phyloP scores from a whole-genome alignment of 2,888 invertebrate genomes.

The Ennomos fuscantarius region DNA sequence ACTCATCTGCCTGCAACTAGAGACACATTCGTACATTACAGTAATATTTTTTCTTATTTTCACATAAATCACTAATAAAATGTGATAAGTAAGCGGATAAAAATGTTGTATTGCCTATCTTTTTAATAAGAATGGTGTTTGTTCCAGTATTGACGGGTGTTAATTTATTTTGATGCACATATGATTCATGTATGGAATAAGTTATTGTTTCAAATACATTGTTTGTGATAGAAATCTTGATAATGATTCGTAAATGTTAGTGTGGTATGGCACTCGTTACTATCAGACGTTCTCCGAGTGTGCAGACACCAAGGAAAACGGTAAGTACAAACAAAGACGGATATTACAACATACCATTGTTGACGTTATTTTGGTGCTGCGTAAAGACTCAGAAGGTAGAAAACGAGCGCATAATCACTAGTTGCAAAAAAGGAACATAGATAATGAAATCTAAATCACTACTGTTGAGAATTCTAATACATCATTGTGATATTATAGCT shows the following conservation, averaged over 20 bases:
- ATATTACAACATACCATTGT: slow-evolving; percentile 38
- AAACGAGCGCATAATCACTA: slow-evolving; percentile 4
- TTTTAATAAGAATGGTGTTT: slow-evolving; percentile 40
- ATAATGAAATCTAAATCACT: slow-evolving; percentile 1
- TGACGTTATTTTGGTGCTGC: slow-evolving; percentile 42
- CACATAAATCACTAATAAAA: slow-evolving; percentile 42
- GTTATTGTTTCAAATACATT: slow-evolving; percentile 62
- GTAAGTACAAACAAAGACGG: slow-evolving; percentile 60
- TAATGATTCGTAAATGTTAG: slow-evolving; percentile 75
- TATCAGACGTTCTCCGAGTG: slow-evolving; percentile 82
- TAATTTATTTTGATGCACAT: slow-evolving; percentile 51
- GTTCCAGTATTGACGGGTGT: slow-evolving; percentile 47
- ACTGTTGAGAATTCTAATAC: too few species aligned
- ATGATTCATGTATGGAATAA: slow-evolving; percentile 70
- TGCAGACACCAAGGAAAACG: slow-evolving; percentile 81
- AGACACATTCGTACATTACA: slow-evolving; percentile 34
- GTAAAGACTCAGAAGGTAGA: slow-evolving; percentile 30
- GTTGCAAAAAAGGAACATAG: slow-evolving; percentile 1
- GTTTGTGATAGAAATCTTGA: slow-evolving; percentile 75
- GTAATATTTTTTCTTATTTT: slow-evolving; percentile 42
- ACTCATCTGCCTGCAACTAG: slow-evolving; percentile 26
- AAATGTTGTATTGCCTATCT: slow-evolving; percentile 42
- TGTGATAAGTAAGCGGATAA: slow-evolving; percentile 43
- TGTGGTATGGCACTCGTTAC: slow-evolving; percentile 84
- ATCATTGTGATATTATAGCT: too few species aligned